A percentile compares a stretch with the other conserved stretches of the same genome.
These are phyloP conservation scores for Mormyrus iriodes DNA, from an alignment of 2,113 vertebrate species.

Conservation along the genomic window DNA sequence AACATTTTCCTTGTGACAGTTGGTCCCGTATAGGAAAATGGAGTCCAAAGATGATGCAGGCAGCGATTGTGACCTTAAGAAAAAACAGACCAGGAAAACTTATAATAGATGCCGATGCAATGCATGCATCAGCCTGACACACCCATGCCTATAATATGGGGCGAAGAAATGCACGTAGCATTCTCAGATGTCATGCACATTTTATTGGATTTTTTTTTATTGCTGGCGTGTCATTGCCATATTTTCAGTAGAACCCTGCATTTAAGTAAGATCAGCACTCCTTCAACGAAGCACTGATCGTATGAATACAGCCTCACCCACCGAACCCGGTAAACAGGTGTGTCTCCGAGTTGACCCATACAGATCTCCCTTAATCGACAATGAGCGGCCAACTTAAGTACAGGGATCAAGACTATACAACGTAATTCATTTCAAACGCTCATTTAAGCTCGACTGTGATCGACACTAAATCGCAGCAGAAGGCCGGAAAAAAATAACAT, in stretches of 20 bases:
- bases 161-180: not conserved
- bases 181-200: not conserved
- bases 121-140: conserved; percentile 8
- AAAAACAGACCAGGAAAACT: not conserved
- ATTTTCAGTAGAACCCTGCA: not conserved
- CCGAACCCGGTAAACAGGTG: not conserved
- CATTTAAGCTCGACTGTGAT: not conserved
- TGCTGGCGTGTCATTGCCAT: not conserved
- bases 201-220: not conserved
- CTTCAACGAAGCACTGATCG: not conserved
- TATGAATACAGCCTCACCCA: not conserved
- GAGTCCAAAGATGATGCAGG: not conserved
- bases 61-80: not conserved
- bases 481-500: not conserved
- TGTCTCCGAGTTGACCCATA: not conserved
- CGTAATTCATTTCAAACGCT: not conserved
- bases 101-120: conserved; percentile 8
- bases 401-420: not conserved
- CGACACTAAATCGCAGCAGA: not conserved
- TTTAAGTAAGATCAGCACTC: not conserved
- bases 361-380: not conserved
- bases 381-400: not conserved
- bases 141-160: conserved; percentile 5
- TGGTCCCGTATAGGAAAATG: not conserved
- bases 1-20: not conserved